Conservation (phyloP, 2,113 vertebrate species). For the Helogale parvula region DNA sequence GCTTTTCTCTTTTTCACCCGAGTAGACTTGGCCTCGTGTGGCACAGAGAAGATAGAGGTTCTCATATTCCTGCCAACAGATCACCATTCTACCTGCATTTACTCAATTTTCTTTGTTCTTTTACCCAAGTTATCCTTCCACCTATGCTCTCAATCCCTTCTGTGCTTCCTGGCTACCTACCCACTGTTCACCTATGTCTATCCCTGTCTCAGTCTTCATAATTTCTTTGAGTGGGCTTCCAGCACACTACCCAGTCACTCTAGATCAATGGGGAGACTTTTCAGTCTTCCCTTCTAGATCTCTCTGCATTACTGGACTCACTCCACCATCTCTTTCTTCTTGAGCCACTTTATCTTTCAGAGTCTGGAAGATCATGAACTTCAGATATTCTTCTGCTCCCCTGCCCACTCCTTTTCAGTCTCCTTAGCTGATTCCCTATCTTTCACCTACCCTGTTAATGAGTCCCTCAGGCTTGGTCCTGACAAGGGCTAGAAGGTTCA, state of each 20-base stretch:
- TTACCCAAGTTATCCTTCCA: conserved; percentile 1
- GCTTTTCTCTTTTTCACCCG: background rate
- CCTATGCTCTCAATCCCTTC: background rate
- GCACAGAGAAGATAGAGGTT: conserved; percentile 31
- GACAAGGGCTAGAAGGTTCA: background rate
- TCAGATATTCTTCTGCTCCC: background rate
- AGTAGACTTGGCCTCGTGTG: background rate
- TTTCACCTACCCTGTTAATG: background rate
- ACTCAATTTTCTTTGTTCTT: conserved; percentile 4
- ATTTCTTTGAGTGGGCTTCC: background rate
- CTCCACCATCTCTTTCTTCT: background rate
- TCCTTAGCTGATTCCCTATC: background rate
- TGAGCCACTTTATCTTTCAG: background rate
- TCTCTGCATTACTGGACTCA: background rate
- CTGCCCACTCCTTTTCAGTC: background rate
- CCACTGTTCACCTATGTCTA: background rate
- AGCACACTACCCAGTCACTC: background rate
- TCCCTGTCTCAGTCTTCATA: background rate
- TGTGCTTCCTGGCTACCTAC: background rate
- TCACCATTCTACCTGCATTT: background rate
- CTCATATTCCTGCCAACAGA: background rate
- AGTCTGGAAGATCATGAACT: background rate
- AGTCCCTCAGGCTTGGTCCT: background rate
- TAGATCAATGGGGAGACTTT: background rate
- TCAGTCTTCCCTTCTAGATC: background rate